A percentile compares a stretch with the other conserved stretches of the same genome.
These are phyloP conservation scores for Aplochiton taeniatus DNA, from an alignment of 2,797 vertebrate species.

Conservation along the genomic window DNA sequence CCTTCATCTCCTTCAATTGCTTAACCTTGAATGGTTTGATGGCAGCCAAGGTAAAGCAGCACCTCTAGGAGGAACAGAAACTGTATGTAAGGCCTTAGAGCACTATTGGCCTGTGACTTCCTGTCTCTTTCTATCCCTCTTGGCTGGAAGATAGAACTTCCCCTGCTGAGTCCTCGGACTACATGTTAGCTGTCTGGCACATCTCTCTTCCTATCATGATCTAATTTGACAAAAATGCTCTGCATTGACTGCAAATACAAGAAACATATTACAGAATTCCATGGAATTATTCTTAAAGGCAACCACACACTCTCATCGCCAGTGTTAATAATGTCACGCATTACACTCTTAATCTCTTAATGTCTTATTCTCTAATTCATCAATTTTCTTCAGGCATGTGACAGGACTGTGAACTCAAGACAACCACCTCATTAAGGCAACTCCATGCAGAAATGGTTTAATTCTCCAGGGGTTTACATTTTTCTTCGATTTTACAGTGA, in stretches of 20 bases:
- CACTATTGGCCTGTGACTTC: slow-evolving; percentile 2
- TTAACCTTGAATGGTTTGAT: slow-evolving; percentile 17
- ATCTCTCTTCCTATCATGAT: neutral
- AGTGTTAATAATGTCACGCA: slow-evolving; percentile 25
- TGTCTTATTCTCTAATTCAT: slow-evolving; percentile 9
- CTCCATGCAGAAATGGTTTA: slow-evolving; percentile 31
- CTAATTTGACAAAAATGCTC: neutral
- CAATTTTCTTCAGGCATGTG: slow-evolving; percentile 64
- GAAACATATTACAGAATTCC: no score
- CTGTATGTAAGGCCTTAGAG: neutral
- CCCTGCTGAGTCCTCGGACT: neutral
- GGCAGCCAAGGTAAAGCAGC: neutral
- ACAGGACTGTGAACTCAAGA: slow-evolving; percentile 57
- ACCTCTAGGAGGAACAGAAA: neutral
- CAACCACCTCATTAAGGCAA: slow-evolving; percentile 62
- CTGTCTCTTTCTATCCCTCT: slow-evolving; percentile 4
- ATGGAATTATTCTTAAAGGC: neutral
- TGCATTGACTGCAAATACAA: neutral
- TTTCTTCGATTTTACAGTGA: slow-evolving; percentile 26
- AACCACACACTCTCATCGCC: neutral
- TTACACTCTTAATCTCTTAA: slow-evolving; percentile 33
- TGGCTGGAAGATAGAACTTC: neutral
- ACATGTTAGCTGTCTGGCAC: neutral
- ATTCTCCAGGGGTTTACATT: slow-evolving; percentile 41
- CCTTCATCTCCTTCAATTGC: neutral